A percentile compares a stretch with the other conserved stretches of the same genome.
phyloP scores from a whole-genome alignment of 2,113 vertebrate species.

The Rostratula benghalensis region DNA sequence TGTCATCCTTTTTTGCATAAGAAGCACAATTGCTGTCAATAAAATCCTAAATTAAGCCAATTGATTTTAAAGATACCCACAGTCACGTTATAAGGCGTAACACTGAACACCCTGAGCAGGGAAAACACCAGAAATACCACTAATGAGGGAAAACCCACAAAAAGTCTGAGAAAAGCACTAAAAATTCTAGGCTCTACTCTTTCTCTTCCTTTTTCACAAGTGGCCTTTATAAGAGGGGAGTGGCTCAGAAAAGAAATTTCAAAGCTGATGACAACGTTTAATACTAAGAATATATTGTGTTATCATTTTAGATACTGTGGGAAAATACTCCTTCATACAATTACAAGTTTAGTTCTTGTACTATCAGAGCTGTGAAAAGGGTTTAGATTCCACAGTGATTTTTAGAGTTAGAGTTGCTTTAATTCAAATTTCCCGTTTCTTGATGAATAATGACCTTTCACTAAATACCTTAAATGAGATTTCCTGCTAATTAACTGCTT shows the following conservation, averaged over 20 bases:
- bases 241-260: neutral
- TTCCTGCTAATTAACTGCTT: constrained; percentile 42
- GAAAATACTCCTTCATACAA: neutral
- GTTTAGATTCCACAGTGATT: neutral
- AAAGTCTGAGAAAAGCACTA: neutral
- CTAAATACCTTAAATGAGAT: constrained; percentile 11
- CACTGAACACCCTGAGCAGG: neutral
- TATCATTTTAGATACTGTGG: neutral
- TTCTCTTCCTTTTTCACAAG: neutral
- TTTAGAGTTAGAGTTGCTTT: neutral
- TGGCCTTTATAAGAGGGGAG: neutral
- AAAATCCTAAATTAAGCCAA: neutral
- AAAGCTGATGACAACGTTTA: neutral
- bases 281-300: neutral
- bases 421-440: constrained; percentile 3
- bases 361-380: neutral
- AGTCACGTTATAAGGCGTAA: neutral
- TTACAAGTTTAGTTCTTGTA: neutral
- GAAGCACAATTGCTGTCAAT: neutral
- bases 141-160: neutral
- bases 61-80: neutral
- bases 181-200: neutral
- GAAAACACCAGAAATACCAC: neutral
- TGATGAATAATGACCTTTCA: constrained; percentile 53
- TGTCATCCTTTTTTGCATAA: neutral